phyloP scores from a whole-genome alignment of 2,113 vertebrate species.

The Sigmodon hispidus region DNA sequence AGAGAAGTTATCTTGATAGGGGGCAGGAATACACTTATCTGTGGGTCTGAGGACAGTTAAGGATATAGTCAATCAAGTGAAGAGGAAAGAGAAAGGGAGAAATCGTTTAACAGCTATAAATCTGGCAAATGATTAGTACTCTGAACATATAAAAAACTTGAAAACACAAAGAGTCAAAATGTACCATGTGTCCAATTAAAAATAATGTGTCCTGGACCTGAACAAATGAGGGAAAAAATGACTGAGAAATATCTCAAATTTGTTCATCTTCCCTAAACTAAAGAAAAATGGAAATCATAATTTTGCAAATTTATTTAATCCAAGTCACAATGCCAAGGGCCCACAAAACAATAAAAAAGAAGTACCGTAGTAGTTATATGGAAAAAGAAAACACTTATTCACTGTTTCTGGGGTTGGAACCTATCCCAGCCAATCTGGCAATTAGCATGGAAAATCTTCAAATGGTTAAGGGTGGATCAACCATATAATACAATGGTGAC shows the following conservation, averaged over 20 bases:
- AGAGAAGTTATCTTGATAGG: background rate
- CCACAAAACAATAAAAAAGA: background rate
- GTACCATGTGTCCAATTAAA: background rate
- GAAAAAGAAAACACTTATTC: background rate
- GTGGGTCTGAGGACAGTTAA: background rate
- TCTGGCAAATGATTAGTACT: background rate
- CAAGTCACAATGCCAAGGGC: background rate
- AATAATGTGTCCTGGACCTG: background rate
- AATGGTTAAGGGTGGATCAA: background rate
- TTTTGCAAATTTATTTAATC: background rate
- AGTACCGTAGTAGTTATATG: fast-evolving
- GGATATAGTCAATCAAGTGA: background rate
- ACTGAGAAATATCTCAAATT: background rate
- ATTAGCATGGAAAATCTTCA: background rate
- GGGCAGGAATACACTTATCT: background rate
- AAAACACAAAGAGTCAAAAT: background rate
- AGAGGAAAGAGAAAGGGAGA: background rate
- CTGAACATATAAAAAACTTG: background rate
- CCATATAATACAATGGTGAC: background rate
- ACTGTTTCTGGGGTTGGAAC: background rate
- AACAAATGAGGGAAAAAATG: background rate
- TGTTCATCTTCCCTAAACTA: background rate
- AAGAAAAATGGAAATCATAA: background rate
- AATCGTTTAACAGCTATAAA: background rate
- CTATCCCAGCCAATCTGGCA: background rate